Evolutionary conservation across 2,888 invertebrate genomes (phyloP), one percentile per base, ranked within the genome.

Genomic region (Malthinus seriepunctatus): DNA sequence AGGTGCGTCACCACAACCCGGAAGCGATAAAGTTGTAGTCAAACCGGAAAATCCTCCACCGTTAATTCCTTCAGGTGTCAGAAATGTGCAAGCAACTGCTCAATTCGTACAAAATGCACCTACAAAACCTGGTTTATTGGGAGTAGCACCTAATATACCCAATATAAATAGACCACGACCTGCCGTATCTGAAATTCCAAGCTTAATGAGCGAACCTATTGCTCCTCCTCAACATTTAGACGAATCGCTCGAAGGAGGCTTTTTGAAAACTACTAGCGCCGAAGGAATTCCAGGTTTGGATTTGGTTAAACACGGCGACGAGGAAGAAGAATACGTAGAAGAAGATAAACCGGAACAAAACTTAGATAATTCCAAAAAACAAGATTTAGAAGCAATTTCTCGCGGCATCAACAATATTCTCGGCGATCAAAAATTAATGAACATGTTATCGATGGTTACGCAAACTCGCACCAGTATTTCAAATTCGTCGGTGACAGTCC

Each of bases 231-330:
- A 15, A 39, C 14, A 15, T 15, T 23, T 23, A 5, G 23, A 23
- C 23, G 23, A 23, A 23, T 23, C 23, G 23, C 5, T 23, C 5
- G 15, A 2, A 0, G 39, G 23, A 9, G 23, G 39, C 5, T 42
- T 42, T 42, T 23, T 61, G 7, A 49, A 56, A 46, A 8, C 53
- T 11, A 23, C 10, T 5, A 31, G 9, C 8, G 31, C 72, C 49
- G 84, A 83, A 68, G 86, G 85, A 38, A 90, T 90, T 71, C 90
- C 90, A 8, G 90, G 90, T 0, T 80, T 90, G 56, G 90, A 90
- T 80, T 81, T 90, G 59, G 86, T 88, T 8, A 81, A 80, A 63
- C 83, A 83, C 3, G 71, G 65, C 58, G 77, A 78, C 38, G 55
- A 60, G 23, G 56, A 78, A 71, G 68, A 63, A 37, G 66, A 61